These are phyloP conservation scores for Parambassis ranga DNA, from an alignment of 2,797 vertebrate genomes.

Conservation along the genomic window DNA sequence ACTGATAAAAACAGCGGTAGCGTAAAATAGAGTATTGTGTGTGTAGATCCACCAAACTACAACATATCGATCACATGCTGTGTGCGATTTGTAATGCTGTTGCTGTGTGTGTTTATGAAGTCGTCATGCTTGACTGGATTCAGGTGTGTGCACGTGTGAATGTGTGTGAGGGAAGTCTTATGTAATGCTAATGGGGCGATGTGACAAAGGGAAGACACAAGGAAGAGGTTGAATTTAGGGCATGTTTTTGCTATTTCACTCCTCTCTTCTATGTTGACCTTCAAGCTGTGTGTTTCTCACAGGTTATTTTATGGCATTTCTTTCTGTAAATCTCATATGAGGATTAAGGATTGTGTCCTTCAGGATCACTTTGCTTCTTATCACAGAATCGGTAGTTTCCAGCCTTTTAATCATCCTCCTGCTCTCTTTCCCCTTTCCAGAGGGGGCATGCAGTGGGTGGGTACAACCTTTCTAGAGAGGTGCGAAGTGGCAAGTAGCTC, in stretches of 20 bases:
- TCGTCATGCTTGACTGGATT: constrained; percentile 14
- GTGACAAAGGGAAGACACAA: constrained; percentile 32
- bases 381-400: constrained; percentile 22
- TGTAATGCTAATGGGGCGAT: constrained; percentile 58
- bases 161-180: constrained; percentile 50
- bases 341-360: constrained; percentile 50
- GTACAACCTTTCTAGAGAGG: constrained; percentile 81
- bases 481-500: constrained; percentile 85
- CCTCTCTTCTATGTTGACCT: constrained; percentile 34
- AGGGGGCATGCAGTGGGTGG: constrained; percentile 77
- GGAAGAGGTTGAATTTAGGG: constrained; percentile 60
- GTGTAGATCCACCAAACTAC: no score
- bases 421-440: constrained; percentile 68
- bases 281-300: constrained; percentile 13
- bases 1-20: no score
- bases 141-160: constrained; percentile 50
- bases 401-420: constrained; percentile 47
- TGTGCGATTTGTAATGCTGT: neutral
- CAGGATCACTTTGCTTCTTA: constrained; percentile 5
- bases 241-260: no score
- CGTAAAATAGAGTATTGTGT: no score
- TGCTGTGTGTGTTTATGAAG: neutral
- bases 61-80: no score
- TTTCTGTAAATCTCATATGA: constrained; percentile 40
- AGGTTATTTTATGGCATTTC: constrained; percentile 14